These are phyloP conservation scores for Andrena minutula DNA, from an alignment of 2,888 invertebrate species.

Conservation along the genomic window DNA sequence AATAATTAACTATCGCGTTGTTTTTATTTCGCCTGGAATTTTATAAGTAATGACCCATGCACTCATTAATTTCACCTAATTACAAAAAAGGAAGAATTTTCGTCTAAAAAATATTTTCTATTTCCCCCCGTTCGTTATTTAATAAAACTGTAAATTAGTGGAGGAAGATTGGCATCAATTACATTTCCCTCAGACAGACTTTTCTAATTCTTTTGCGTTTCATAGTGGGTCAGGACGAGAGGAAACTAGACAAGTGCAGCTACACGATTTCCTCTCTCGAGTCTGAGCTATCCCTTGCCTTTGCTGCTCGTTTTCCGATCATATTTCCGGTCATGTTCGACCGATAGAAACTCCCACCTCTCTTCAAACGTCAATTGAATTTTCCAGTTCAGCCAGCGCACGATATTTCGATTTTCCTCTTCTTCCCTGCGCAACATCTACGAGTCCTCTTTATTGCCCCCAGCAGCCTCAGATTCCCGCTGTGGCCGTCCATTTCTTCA, in stretches of 20 bases:
- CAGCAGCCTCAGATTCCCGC: neutral
- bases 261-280: slow-evolving; percentile 33
- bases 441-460: neutral
- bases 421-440: neutral
- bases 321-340: slow-evolving; percentile 42
- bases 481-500: neutral
- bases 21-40: no score
- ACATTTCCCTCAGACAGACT: neutral
- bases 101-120: no score
- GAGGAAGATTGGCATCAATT: no score
- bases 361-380: slow-evolving; percentile 58
- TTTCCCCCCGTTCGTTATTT: no score
- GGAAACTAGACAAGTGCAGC: slow-evolving; percentile 2
- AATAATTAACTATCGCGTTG: no score
- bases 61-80: no score
- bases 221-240: neutral
- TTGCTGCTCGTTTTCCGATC: slow-evolving; percentile 28
- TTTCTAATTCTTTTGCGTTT: neutral
- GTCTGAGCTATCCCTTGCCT: neutral
- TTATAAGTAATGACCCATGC: no score
- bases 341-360: slow-evolving; percentile 23
- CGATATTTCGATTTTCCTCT: slow-evolving; percentile 43
- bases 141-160: no score
- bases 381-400: slow-evolving; percentile 45
- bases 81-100: no score